Evolutionary conservation across 2,797 vertebrate species (phyloP), one percentile per base, ranked within the genome.

Genomic region (Sebastes matsubarae): DNA sequence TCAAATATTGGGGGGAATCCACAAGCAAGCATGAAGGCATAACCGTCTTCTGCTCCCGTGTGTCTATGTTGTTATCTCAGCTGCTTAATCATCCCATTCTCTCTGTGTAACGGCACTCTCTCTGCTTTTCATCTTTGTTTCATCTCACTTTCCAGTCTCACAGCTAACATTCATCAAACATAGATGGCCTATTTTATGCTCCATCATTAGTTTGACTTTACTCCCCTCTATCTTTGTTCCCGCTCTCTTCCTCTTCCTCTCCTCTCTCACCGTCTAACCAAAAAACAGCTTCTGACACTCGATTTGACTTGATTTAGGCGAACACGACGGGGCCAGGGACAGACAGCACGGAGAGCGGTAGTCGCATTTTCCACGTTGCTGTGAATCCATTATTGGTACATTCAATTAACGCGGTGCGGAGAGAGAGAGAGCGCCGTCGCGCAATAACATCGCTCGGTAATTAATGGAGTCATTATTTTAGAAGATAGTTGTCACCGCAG

Each of bases 391-490:
- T 89, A 83, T 68, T 74, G 83, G 72, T 79, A 72, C 85, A 82
- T 89, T 92, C 84, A 83, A 86, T 93, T 93, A 86, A 42, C 29
- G 8, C 8, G 9, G 12, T 16, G 57, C 14, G 25, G 74, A 24
- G 57, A 27, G 57, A 38, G 12, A 50, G 27, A 38, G 72, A 58
- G 68, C 64, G 24, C 9, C 59, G 20, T 36, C 46, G 27, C 1
- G 27, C 54, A 68, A 36, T 57, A 75, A 55, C 76, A 63, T 46
- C 4, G 5, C 27, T 58, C 8, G 1, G 65, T 92, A 90, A 93
- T 90, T 92, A 92, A 93, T 87, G 75, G 60, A 83, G 82, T 81
- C 77, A 84, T 93, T 94, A 88, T 91, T 92, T 88, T 58, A 29
- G 71, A 71, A 75, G 80, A 88, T 58, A 36, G 65, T 57, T 50